Conservation (phyloP, 2,113 vertebrate genomes). For the Alligator sinensis region DNA sequence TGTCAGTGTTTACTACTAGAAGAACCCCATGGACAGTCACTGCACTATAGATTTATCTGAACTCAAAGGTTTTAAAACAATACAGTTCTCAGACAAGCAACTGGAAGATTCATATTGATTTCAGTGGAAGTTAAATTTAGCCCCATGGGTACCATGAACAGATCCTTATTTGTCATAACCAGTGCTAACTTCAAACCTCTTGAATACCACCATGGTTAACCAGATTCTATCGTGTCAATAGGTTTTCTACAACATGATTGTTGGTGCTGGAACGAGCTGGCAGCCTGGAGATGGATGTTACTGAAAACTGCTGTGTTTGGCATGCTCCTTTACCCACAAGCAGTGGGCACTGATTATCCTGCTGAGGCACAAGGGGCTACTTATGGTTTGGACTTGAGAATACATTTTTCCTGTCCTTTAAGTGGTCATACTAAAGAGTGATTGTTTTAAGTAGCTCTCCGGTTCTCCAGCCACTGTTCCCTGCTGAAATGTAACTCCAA, state of each 20-base stretch:
- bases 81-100: not conserved
- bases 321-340: accelerated
- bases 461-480: too few relatives aligned
- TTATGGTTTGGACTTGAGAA: not conserved
- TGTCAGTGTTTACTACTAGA: not conserved
- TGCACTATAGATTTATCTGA: not conserved
- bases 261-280: accelerated
- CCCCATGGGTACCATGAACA: not conserved
- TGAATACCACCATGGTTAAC: not conserved
- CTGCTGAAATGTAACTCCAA: accelerated
- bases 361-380: not conserved
- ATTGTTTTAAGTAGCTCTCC: not conserved
- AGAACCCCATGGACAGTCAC: not conserved
- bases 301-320: not conserved
- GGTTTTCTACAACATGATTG: too few relatives aligned
- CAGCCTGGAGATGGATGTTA: not conserved
- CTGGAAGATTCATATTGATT: accelerated
- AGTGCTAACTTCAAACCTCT: not conserved
- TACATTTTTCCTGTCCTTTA: not conserved
- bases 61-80: not conserved
- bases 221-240: not conserved
- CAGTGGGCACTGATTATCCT: not conserved
- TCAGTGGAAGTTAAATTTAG: accelerated
- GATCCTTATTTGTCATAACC: not conserved
- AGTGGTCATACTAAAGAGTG: not conserved